These are phyloP conservation scores for Horisme vitalbata DNA, from an alignment of 2,888 invertebrate genomes.

Conservation along the genomic window DNA sequence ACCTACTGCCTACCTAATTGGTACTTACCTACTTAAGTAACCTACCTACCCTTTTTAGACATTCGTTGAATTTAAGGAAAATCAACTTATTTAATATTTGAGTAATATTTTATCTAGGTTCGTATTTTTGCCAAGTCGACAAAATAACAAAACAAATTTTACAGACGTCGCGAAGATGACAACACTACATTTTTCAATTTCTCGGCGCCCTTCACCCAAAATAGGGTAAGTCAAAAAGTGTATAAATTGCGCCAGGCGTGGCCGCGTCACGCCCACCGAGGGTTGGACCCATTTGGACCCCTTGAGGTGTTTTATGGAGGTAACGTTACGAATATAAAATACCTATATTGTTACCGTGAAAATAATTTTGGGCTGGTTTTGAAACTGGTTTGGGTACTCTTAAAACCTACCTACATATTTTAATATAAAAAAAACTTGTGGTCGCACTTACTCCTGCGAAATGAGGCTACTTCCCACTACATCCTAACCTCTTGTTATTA, in stretches of 20 bases:
- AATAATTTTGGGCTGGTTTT: background rate
- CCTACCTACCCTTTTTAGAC: no score
- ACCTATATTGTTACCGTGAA: constrained; percentile 11
- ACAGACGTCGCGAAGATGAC: background rate
- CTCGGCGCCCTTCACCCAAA: constrained; percentile 32
- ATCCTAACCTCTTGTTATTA: no score
- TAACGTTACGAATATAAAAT: constrained; percentile 29
- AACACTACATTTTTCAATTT: constrained; percentile 20
- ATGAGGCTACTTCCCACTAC: no score
- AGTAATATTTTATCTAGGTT: no score
- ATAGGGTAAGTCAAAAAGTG: constrained; percentile 42
- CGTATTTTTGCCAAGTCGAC: no score
- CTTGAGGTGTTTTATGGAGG: constrained; percentile 31
- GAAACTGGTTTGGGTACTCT: background rate
- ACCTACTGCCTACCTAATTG: no score
- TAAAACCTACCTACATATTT: no score
- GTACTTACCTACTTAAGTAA: no score
- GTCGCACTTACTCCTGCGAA: no score
- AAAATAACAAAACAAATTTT: background rate
- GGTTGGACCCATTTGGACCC: constrained; percentile 21
- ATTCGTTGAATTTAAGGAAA: no score
- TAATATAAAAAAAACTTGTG: no score
- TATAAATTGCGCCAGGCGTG: constrained; percentile 48
- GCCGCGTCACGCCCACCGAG: constrained; percentile 30
- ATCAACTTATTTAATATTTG: no score